phyloP scores from a whole-genome alignment of 2,113 vertebrate genomes.

The cat (Felis catus) region DNA sequence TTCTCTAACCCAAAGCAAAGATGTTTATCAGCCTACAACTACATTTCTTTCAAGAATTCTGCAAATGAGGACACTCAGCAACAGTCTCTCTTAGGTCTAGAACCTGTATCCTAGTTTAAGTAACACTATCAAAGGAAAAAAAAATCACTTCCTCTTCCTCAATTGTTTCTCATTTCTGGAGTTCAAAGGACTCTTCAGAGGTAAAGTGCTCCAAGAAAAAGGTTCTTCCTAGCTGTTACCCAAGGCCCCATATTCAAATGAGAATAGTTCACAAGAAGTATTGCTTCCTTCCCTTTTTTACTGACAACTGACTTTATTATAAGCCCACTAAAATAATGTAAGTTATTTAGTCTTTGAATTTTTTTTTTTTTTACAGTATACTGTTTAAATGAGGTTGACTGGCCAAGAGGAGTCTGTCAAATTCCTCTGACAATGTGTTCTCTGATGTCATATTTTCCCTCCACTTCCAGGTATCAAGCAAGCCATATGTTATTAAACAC shows the following conservation, averaged over 20 bases:
- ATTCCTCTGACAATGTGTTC: neutral
- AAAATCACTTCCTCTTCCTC: conserved; percentile 1
- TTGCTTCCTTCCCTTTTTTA: neutral
- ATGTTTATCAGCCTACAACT: neutral
- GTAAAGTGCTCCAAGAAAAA: neutral
- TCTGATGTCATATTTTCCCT: neutral
- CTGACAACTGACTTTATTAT: neutral
- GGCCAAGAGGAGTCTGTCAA: neutral
- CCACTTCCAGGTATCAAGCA: neutral
- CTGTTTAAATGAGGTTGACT: neutral
- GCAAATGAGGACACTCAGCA: conserved; percentile 18
- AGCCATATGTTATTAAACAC: neutral
- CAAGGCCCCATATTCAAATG: neutral
- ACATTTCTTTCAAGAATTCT: conserved; percentile 33
- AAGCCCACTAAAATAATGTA: neutral
- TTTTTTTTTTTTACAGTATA: neutral
- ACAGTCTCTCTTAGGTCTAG: neutral
- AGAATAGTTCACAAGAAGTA: neutral
- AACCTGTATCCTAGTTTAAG: neutral
- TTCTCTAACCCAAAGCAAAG: conserved; percentile 2
- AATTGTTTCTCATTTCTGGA: neutral
- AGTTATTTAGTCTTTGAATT: neutral
- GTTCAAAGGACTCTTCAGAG: conserved; percentile 25
- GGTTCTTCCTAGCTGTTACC: neutral
- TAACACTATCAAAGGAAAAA: conserved; percentile 18